A percentile compares a stretch with the other conserved stretches of the same genome.
Evolutionary conservation across 2,113 vertebrate genomes (phyloP).

Genomic region (Fregata magnificens): DNA sequence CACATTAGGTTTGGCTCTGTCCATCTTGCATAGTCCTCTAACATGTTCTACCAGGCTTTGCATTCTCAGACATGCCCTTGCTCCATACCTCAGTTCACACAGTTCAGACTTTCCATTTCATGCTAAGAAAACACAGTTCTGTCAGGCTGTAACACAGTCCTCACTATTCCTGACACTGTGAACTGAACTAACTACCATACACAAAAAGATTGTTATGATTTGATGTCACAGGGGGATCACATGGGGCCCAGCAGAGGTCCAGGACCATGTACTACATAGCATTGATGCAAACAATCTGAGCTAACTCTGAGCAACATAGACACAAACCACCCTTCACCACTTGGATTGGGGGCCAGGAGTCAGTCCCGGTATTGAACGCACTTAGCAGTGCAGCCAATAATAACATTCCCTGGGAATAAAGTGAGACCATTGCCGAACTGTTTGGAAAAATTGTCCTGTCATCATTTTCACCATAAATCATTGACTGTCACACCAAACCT

Average conservation of each 20-base stretch:
- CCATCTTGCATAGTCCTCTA: neutral
- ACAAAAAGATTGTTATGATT: constrained; percentile 38
- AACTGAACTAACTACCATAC: neutral
- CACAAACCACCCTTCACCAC: constrained; percentile 38
- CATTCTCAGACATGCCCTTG: neutral
- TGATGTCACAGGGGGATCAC: neutral
- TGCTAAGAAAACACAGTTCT: constrained; percentile 14
- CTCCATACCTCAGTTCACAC: neutral
- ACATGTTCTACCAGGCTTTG: neutral
- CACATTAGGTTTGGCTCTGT: neutral
- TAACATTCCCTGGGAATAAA: constrained; percentile 49
- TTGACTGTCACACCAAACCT: constrained; percentile 18
- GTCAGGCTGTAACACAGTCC: constrained; percentile 28
- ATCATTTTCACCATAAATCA: constrained; percentile 54
- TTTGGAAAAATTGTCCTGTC: constrained; percentile 30
- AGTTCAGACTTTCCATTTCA: neutral
- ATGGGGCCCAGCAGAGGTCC: neutral
- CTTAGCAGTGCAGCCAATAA: constrained; percentile 27
- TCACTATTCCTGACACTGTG: constrained; percentile 26
- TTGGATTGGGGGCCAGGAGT: constrained; percentile 21
- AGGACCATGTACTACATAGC: neutral
- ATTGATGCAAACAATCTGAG: neutral
- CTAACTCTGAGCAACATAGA: neutral
- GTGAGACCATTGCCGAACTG: neutral
- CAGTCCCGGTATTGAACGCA: neutral